A percentile compares a stretch with the other conserved stretches of the same genome.
phyloP scores from a whole-genome alignment of 2,113 vertebrate genomes.

The Pycnonotus jocosus region DNA sequence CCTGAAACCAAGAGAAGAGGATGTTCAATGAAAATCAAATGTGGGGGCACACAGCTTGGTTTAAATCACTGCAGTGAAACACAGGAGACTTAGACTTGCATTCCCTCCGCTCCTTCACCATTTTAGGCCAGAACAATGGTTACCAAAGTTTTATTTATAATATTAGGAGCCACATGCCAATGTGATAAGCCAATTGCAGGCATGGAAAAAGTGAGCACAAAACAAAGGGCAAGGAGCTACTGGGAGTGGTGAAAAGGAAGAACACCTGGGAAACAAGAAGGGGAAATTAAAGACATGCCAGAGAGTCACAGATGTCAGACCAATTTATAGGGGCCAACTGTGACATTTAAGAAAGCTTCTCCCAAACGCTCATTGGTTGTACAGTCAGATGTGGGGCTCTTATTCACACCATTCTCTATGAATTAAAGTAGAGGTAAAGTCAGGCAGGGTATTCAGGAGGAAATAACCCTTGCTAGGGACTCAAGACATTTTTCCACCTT shows the following conservation, averaged over 20 bases:
- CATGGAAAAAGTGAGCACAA: not conserved
- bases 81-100: not conserved
- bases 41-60: not conserved
- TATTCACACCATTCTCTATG: not conserved
- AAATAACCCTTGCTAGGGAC: not conserved
- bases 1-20: conserved; percentile 61
- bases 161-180: not conserved
- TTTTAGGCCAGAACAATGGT: not conserved
- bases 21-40: not conserved
- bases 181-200: not conserved
- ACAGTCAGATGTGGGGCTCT: not conserved
- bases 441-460: not conserved
- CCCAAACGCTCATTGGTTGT: not conserved
- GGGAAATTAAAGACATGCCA: not conserved
- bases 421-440: not conserved
- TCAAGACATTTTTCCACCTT: not conserved
- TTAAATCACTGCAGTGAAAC: not conserved
- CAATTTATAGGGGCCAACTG: not conserved
- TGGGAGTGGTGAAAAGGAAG: not conserved
- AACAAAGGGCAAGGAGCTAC: not conserved
- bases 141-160: not conserved
- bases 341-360: not conserved
- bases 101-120: not conserved
- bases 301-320: not conserved
- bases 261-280: not conserved